Conservation (phyloP, 1,140 invertebrate genomes). For the Drosophila pachea region DNA sequence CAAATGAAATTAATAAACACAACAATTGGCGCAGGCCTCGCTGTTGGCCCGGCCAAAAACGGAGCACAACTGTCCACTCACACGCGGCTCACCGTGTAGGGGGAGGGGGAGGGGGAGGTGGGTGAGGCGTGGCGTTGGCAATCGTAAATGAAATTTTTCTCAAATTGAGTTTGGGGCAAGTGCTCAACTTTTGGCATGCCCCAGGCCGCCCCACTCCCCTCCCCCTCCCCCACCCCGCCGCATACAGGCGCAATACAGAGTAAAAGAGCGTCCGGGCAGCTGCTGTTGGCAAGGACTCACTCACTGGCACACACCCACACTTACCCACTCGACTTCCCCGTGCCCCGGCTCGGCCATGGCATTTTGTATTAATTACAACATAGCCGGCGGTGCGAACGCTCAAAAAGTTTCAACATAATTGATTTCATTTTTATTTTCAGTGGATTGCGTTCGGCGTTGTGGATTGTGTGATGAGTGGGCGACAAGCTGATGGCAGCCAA, state of each 20-base stretch:
- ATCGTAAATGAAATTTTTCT: slow-evolving; percentile 74
- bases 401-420: slow-evolving; percentile 71
- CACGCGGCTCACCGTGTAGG: slow-evolving; percentile 33
- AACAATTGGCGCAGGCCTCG: slow-evolving; percentile 61
- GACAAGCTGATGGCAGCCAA: background rate
- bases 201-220: slow-evolving; percentile 33
- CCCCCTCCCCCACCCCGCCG: too few species aligned
- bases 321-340: background rate
- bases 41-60: slow-evolving; percentile 7
- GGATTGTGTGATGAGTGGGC: slow-evolving; percentile 10
- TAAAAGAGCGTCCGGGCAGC: slow-evolving; percentile 10
- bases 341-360: slow-evolving; percentile 34
- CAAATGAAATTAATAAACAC: slow-evolving; percentile 78
- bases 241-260: too few species aligned
- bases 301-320: background rate
- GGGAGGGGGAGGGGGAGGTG: background rate
- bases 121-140: slow-evolving; percentile 47
- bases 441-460: slow-evolving; percentile 18
- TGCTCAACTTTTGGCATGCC: slow-evolving; percentile 72
- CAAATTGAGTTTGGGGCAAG: slow-evolving; percentile 73
- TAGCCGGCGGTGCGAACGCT: slow-evolving; percentile 53
- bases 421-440: slow-evolving; percentile 68
- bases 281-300: background rate
- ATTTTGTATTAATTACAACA: slow-evolving; percentile 76
- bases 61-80: slow-evolving; percentile 65